phyloP scores from a whole-genome alignment of 2,888 invertebrate species.

The Cinara cedri region DNA sequence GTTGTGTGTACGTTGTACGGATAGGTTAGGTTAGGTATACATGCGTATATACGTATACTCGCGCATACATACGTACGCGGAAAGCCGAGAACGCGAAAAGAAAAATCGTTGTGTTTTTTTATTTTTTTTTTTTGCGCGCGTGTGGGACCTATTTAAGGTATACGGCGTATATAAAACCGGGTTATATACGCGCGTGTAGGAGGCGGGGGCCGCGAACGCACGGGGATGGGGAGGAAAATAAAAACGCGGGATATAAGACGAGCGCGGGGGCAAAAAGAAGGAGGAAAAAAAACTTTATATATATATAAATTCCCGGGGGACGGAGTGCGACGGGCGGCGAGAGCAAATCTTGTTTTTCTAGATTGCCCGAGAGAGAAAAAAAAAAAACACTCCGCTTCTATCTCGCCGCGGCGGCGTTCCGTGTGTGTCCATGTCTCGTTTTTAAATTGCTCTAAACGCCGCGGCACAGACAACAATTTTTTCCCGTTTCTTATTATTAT shows the following conservation, averaged over 20 bases:
- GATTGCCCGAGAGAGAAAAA: constrained; percentile 40
- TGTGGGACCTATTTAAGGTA: constrained; percentile 54
- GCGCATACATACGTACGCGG: too few species aligned
- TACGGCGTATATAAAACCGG: constrained; percentile 20
- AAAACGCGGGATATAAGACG: background rate
- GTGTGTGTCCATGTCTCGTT: constrained; percentile 44
- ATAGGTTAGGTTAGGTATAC: background rate
- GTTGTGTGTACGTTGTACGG: too few species aligned
- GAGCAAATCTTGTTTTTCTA: constrained; percentile 56
- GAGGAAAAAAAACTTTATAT: constrained; percentile 47
- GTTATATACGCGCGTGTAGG: constrained; percentile 4
- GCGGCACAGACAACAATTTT: constrained; percentile 53
- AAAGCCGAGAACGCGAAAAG: constrained; percentile 35
- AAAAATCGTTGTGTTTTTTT: constrained; percentile 54
- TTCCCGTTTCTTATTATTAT: constrained; percentile 51
- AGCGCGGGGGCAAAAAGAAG: too few species aligned
- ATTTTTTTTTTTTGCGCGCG: too few species aligned
- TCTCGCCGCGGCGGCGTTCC: constrained; percentile 5
- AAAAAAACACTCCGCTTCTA: constrained; percentile 8
- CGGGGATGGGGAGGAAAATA: constrained; percentile 2
- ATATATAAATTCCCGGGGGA: constrained; percentile 53
- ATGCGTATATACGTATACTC: too few species aligned
- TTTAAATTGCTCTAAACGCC: constrained; percentile 57
- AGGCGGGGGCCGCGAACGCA: background rate
- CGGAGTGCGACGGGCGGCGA: constrained; percentile 1